Conservation (phyloP, 2,113 vertebrate genomes). For the Zosterops pallidus region DNA sequence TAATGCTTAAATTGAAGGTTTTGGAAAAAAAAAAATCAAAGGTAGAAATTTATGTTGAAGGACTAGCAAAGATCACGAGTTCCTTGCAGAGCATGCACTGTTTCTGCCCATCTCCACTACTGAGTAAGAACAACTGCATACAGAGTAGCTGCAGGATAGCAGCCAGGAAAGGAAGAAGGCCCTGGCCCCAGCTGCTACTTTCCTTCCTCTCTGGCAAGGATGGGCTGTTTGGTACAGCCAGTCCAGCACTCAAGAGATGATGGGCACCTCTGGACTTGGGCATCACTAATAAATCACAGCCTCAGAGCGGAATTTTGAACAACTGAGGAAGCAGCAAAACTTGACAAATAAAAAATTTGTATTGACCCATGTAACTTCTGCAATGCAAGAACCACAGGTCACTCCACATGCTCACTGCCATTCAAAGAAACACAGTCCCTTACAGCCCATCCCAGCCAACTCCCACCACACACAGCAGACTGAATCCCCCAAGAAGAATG, state of each 20-base stretch:
- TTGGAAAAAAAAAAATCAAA: background rate
- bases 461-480: background rate
- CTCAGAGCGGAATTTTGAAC: background rate
- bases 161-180: background rate
- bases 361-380: background rate
- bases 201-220: rapidly evolving
- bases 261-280: background rate
- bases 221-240: background rate
- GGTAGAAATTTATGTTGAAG: background rate
- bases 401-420: background rate
- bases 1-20: background rate
- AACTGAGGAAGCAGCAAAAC: background rate
- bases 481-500: background rate
- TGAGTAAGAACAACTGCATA: background rate
- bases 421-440: too few species aligned
- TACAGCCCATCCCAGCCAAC: background rate
- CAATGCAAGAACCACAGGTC: background rate
- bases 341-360: too few species aligned
- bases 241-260: background rate
- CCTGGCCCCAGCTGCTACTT: background rate
- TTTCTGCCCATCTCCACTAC: background rate
- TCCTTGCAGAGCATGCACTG: background rate
- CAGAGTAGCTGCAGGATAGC: background rate
- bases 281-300: background rate
- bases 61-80: background rate